These are phyloP conservation scores for Scaptomyza polygonia DNA, from an alignment of 2,888 invertebrate genomes.

Conservation along the genomic window DNA sequence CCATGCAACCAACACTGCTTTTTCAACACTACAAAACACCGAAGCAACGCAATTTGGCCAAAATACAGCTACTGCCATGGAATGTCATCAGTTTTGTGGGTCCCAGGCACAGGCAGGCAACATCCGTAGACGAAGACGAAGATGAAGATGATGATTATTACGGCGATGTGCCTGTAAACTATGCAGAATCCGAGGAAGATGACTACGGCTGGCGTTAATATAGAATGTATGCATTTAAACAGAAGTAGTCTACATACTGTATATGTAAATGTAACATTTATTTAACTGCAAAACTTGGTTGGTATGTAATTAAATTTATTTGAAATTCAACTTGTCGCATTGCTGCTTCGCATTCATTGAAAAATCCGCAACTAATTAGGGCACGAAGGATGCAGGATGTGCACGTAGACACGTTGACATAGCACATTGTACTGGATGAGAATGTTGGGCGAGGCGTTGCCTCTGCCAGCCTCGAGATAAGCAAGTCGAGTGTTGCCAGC, in stretches of 20 bases:
- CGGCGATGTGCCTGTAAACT: slow-evolving; percentile 17
- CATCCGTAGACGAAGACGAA: slow-evolving; percentile 27
- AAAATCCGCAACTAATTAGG: slow-evolving; percentile 78
- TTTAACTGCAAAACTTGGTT: slow-evolving; percentile 59
- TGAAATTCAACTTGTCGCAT: slow-evolving; percentile 71
- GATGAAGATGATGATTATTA: slow-evolving; percentile 31
- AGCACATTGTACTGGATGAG: slow-evolving; percentile 5
- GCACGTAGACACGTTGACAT: slow-evolving; percentile 18
- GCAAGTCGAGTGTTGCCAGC: slow-evolving; percentile 45
- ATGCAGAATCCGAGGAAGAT: slow-evolving; percentile 34
- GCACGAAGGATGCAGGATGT: slow-evolving; percentile 38
- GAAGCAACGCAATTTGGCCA: slow-evolving; percentile 52
- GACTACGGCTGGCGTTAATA: slow-evolving; percentile 40
- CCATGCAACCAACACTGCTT: slow-evolving; percentile 31
- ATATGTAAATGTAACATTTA: slow-evolving; percentile 44
- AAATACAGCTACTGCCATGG: slow-evolving; percentile 40
- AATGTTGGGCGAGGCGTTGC: slow-evolving; percentile 4
- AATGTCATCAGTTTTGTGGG: slow-evolving; percentile 51
- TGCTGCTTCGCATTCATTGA: slow-evolving; percentile 58
- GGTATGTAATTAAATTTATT: slow-evolving; percentile 72
- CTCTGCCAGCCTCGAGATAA: slow-evolving; percentile 43
- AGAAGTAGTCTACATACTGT: slow-evolving; percentile 1
- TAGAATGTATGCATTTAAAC: slow-evolving; percentile 2
- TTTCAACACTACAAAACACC: slow-evolving; percentile 37
- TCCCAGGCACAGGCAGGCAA: slow-evolving; percentile 50